Percentiles rank a stretch among this genome's conserved stretches.
Conservation (phyloP, 64 coral and sea anemone species). For the Anthopleura sola region DNA sequence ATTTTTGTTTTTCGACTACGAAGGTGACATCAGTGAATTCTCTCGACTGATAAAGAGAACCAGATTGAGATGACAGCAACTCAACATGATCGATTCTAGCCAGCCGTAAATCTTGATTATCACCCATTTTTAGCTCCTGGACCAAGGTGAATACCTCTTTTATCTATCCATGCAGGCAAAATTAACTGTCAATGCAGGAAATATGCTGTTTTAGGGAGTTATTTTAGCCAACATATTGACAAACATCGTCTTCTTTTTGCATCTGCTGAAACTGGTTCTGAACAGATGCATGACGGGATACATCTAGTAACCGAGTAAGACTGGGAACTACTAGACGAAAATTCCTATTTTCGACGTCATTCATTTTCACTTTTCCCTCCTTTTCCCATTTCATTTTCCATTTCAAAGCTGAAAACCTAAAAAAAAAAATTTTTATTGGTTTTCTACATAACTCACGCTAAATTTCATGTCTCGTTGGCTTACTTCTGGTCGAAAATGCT, state of each 20-base stretch:
- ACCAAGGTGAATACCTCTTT: not conserved
- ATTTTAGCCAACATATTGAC: not conserved
- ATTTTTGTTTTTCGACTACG: constrained; percentile 71
- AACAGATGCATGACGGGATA: not conserved
- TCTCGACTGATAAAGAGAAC: constrained; percentile 65
- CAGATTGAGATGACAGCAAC: constrained; percentile 79
- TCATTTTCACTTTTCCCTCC: too few species aligned
- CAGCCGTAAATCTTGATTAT: constrained; percentile 62
- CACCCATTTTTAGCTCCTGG: constrained; percentile 46
- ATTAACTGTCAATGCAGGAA: not conserved
- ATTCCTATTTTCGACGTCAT: too few species aligned
- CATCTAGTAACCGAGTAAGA: not conserved
- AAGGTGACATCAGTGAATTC: constrained; percentile 97
- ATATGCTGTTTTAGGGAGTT: not conserved
- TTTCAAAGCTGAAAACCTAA: too few species aligned
- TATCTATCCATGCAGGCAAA: not conserved
- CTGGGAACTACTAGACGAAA: not conserved
- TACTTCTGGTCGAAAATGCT: too few species aligned
- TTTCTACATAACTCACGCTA: too few species aligned
- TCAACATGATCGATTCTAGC: constrained; percentile 98
- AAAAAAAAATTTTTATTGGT: too few species aligned
- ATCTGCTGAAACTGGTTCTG: not conserved
- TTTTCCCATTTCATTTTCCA: too few species aligned
- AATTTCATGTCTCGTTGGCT: too few species aligned
- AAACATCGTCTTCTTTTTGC: not conserved